phyloP scores from a whole-genome alignment of 1,140 invertebrate species.

The Saccostrea echinata region DNA sequence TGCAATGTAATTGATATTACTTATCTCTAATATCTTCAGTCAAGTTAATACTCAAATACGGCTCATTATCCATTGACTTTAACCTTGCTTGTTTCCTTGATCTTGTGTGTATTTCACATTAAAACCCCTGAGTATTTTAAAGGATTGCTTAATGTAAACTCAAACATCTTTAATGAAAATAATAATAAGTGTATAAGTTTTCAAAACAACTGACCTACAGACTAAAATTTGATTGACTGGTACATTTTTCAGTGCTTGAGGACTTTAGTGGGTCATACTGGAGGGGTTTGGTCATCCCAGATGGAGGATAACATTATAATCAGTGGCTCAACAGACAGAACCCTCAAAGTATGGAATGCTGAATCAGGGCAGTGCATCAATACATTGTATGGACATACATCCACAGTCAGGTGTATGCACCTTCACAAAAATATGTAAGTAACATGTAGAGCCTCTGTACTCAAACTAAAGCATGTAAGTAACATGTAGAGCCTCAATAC shows the following conservation, averaged over 20 bases:
- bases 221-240: background rate
- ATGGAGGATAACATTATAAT: conserved; percentile 96
- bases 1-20: no score
- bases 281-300: conserved; percentile 99
- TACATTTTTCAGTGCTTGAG: conserved; percentile 88
- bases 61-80: no score
- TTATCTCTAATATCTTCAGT: no score
- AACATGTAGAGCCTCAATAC: no score
- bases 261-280: conserved; percentile 96
- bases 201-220: background rate
- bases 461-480: no score
- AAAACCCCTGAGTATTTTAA: background rate
- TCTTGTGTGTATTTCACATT: no score
- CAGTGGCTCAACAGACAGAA: conserved; percentile 98
- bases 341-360: conserved; percentile 98
- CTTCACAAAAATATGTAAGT: conserved; percentile 93
- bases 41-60: no score
- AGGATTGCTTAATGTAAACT: background rate
- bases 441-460: no score
- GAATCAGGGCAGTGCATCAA: conserved; percentile 95
- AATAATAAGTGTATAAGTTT: no score
- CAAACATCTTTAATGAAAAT: no score
- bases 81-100: no score
- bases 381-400: conserved; percentile 97
- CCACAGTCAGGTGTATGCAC: conserved; percentile 99